Evolutionary conservation across 2,113 vertebrate genomes (phyloP), one percentile per base, ranked within the genome.

Genomic region (Gymnocephalus cernua): DNA sequence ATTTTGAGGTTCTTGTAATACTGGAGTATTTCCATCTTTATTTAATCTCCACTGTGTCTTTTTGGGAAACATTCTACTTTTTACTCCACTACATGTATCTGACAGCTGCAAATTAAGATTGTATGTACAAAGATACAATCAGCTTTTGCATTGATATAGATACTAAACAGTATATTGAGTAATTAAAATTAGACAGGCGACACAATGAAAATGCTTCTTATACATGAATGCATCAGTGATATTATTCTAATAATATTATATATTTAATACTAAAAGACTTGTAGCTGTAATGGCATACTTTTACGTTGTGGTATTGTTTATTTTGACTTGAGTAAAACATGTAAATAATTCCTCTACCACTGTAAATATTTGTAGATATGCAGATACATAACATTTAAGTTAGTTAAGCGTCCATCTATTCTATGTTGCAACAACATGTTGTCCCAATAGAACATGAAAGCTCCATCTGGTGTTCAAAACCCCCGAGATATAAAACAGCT

Each of bases 391-490:
- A 16, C 57, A 68, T 32, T 54, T 41, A 35, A 77, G 18, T 47
- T 2, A 16, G 18, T n/a, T n/a, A n/a, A 62, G 27, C 6, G 0
- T 25, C 59, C 44, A 41, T 59, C 11, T 74, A 3, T 41, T 57
- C 35, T 9, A n/a, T n/a, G n/a, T n/a, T n/a, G n/a, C n/a, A n/a
- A n/a, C n/a, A n/a, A n/a, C n/a, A n/a, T n/a, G 66, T 66, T 74
- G 83, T 83, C 80, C 75, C 69, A 48, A 47, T 57, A 77, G 72
- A 82, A 48, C 66, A 75, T n/a, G 41, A 41, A 59, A 29, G 53
- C 66, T 35, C 45, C 48, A 21, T 53, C 65, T 74, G 51, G 8
- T 53, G 54, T 63, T 74, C 61, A 45, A 81, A 83, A 51, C 79
- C 82, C 83, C 15, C 0, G 53, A 88, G 86, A 83, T 63, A 56